Conservation (phyloP, 2,113 vertebrate species). For the Numenius arquata region DNA sequence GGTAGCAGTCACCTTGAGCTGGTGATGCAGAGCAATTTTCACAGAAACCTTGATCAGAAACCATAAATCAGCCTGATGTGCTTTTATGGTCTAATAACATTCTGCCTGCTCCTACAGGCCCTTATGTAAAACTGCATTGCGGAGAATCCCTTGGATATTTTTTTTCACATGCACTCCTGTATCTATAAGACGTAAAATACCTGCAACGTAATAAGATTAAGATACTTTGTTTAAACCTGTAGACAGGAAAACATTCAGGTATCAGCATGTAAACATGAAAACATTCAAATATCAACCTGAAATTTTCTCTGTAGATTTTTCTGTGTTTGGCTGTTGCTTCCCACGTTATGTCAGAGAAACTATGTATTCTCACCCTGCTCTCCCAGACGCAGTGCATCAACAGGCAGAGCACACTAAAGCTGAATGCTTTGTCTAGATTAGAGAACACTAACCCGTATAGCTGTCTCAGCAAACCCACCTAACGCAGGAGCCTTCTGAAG, state of each 20-base stretch:
- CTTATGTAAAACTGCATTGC: constrained; percentile 81
- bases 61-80: constrained; percentile 87
- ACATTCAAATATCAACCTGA: not conserved
- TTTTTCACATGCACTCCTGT: not conserved
- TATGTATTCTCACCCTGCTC: not conserved
- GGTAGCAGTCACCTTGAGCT: constrained; percentile 87
- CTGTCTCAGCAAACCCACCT: constrained; percentile 34
- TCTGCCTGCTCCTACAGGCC: constrained; percentile 78
- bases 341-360: not conserved
- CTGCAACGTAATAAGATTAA: not conserved
- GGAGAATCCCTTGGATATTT: constrained; percentile 55
- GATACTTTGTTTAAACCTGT: not conserved
- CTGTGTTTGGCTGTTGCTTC: not conserved
- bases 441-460: not conserved
- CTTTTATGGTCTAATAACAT: constrained; percentile 86
- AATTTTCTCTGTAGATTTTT: not conserved
- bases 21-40: constrained; percentile 85
- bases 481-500: not conserved
- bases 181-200: constrained; percentile 17
- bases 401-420: constrained; percentile 28
- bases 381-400: constrained; percentile 39
- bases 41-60: constrained; percentile 87
- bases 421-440: constrained; percentile 43
- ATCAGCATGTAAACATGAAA: not conserved
- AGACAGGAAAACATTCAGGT: not conserved